Conservation (phyloP, 2,888 invertebrate species). For the Agonopterix heracliana region DNA sequence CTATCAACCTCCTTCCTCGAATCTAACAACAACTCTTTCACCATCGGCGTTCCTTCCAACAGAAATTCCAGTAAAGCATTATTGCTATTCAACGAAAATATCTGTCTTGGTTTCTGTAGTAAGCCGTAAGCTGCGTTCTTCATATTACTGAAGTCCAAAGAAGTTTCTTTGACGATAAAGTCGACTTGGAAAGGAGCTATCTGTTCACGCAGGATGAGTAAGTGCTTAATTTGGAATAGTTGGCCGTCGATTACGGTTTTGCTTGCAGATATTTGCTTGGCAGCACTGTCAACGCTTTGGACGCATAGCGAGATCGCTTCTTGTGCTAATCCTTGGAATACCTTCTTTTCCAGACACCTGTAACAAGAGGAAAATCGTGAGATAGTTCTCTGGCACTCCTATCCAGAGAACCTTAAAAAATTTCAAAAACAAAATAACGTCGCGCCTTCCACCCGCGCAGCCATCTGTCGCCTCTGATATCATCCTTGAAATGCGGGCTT, state of each 20-base stretch:
- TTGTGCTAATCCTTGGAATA: slow-evolving; percentile 97
- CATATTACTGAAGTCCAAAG: slow-evolving; percentile 94
- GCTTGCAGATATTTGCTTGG: slow-evolving; percentile 83
- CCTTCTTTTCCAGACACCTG: slow-evolving; percentile 94
- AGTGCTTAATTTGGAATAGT: slow-evolving; percentile 98
- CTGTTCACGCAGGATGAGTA: slow-evolving; percentile 97
- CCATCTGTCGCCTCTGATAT: no score
- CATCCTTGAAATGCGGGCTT: no score
- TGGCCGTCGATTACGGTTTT: slow-evolving; percentile 93
- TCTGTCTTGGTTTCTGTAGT: slow-evolving; percentile 85
- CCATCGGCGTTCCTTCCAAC: slow-evolving; percentile 94
- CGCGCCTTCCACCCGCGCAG: no score
- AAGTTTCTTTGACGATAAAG: slow-evolving; percentile 93
- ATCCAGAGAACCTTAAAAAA: no score
- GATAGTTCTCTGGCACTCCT: no score
- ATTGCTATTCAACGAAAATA: slow-evolving; percentile 91
- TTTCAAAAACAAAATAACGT: no score
- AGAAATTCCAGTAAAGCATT: slow-evolving; percentile 96
- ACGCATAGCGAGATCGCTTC: slow-evolving; percentile 96
- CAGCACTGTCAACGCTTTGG: slow-evolving; percentile 89
- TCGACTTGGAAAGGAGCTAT: slow-evolving; percentile 99
- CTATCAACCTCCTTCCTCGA: slow-evolving; percentile 97
- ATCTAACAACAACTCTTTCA: slow-evolving; percentile 93
- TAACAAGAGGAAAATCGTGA: background rate
- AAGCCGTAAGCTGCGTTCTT: slow-evolving; percentile 89